A percentile compares a stretch with the other conserved stretches of the same genome.
phyloP scores from a whole-genome alignment of 2,113 vertebrate species.

The Catharus minimus region DNA sequence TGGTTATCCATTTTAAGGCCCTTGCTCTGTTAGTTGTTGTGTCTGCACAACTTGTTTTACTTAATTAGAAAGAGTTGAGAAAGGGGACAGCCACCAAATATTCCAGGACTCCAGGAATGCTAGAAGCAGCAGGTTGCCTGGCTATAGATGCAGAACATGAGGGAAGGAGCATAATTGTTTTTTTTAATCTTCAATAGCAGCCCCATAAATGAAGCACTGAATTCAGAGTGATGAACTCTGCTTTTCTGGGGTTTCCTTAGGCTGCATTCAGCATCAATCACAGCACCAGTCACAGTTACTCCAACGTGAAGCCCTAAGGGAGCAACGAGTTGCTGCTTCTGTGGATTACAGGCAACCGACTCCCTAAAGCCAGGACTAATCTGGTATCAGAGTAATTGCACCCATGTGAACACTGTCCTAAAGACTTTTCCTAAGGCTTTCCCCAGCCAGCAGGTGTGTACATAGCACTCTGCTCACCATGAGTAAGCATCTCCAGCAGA shows the following conservation, averaged over 20 bases:
- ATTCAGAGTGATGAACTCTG: neutral
- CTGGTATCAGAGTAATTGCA: neutral
- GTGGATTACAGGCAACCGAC: neutral
- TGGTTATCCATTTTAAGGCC: neutral
- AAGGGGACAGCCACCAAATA: neutral
- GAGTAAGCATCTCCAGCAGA: neutral
- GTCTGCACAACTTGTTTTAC: neutral
- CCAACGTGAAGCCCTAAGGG: neutral
- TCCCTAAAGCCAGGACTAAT: neutral
- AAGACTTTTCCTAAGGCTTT: neutral
- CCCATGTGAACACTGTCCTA: neutral
- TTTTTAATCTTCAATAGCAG: neutral
- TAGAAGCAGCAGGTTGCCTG: neutral
- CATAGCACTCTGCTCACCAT: neutral
- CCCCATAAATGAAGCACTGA: neutral
- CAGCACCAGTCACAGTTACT: neutral
- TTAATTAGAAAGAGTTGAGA: neutral
- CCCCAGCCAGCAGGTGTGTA: neutral
- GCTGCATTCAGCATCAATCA: neutral
- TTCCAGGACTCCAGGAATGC: neutral
- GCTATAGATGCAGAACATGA: accelerated
- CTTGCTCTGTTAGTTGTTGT: neutral
- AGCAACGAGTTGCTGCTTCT: neutral
- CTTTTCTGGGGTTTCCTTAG: neutral
- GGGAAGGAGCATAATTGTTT: neutral